Evolutionary conservation across 2,113 vertebrate species (phyloP).

Genomic region (Riparia riparia): DNA sequence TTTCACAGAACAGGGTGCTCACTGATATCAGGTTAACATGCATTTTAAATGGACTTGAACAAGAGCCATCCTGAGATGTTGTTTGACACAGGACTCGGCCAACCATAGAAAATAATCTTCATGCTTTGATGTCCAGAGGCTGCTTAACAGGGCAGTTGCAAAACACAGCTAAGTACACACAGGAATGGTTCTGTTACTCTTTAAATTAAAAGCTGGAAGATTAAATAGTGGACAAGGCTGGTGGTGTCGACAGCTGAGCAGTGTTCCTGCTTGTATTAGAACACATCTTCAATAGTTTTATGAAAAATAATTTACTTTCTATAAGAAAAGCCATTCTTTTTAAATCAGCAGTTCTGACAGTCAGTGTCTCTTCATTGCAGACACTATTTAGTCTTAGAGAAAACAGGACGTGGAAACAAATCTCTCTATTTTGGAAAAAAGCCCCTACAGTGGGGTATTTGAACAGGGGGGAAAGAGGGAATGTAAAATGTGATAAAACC

Average conservation of each 20-base stretch:
- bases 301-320: background rate
- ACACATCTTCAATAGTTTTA: background rate
- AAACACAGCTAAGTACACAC: background rate
- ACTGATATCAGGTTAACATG: background rate
- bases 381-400: background rate
- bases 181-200: background rate
- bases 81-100: background rate
- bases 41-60: background rate
- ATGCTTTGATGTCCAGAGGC: background rate
- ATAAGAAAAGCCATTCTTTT: background rate
- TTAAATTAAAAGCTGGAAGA: background rate
- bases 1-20: background rate
- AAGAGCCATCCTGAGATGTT: background rate
- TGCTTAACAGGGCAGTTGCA: background rate
- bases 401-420: background rate
- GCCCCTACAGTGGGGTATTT: background rate
- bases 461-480: rapidly evolving
- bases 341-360: background rate
- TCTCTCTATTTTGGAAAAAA: background rate
- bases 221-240: background rate
- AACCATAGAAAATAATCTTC: background rate
- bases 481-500: background rate
- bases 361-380: background rate
- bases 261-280: background rate
- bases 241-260: background rate